Evolutionary conservation across 2,888 invertebrate genomes (phyloP), one percentile per base, ranked within the genome.

Genomic region (Drosophila subquinaria): DNA sequence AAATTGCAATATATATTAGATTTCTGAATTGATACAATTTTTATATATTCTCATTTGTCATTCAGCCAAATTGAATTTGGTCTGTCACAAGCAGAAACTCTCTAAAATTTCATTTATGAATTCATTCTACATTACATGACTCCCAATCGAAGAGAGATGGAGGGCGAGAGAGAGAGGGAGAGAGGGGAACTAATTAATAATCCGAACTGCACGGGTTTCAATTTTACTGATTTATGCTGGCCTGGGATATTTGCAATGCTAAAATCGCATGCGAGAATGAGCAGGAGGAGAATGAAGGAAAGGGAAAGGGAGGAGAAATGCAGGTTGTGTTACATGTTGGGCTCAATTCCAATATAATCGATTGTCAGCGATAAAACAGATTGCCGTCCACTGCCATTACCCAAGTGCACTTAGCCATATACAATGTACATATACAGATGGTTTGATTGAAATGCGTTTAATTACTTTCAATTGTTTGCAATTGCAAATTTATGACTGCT

Each of bases 361-460:
- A 62, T 68, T 50, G 63, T 23, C 51, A 48, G 57, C 52, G 45
- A 66, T 61, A 72, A 71, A 72, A 71, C 81, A 83, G 68, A 83
- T 87, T 71, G 73, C 73, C 47, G 42, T 68, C 69, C 64, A 51
- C 51, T 69, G 47, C 45, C 62, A 77, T 73, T 83, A 66, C 45
- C 45, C 53, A 69, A 27, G 36, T 23, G 27, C 53, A 73, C 63
- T 55, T 47, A 61, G 27, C 9, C 43, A 43, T 6, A 30, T 17
- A 17, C 17, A 17, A 17, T 17, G 45, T 51, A 30, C 23, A 45
- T 23, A 1, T 38, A 48, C 55, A 15, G n/a, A 8, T 23, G 20
- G 15, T 42, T 69, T 69, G 67, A 78, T 87, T 81, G 88, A 76
- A 81, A 73, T 55, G 77, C 72, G 55, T 89, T 89, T 89, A 89